These are phyloP conservation scores for Entomyzon cyanotis DNA, from an alignment of 2,113 vertebrate species.

Conservation along the genomic window DNA sequence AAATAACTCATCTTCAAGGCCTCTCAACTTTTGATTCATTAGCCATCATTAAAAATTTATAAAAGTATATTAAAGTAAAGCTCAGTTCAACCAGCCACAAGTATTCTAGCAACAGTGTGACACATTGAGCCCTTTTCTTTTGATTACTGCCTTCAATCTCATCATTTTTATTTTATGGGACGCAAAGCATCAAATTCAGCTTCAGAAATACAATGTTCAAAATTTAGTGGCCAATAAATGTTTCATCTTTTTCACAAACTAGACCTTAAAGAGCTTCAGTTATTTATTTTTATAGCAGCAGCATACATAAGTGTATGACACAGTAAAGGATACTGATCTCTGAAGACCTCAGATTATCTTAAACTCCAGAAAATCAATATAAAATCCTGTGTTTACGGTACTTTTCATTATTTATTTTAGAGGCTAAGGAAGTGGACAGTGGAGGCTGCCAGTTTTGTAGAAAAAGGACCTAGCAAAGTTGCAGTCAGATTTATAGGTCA, in stretches of 20 bases:
- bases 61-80: slow-evolving; percentile 1
- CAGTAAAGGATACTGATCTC: slow-evolving; percentile 49
- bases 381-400: slow-evolving; percentile 44
- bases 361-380: slow-evolving; percentile 63
- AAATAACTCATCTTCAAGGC: neutral
- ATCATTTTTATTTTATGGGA: slow-evolving; percentile 63
- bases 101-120: neutral
- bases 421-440: slow-evolving; percentile 1
- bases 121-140: slow-evolving; percentile 33
- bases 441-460: neutral
- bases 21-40: slow-evolving; percentile 27
- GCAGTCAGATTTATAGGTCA: neutral
- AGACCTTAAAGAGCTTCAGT: slow-evolving; percentile 51
- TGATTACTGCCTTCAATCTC: slow-evolving; percentile 52
- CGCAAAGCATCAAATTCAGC: slow-evolving; percentile 41
- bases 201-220: slow-evolving; percentile 62
- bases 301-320: slow-evolving; percentile 54
- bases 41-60: slow-evolving; percentile 42
- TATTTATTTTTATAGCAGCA: slow-evolving; percentile 63
- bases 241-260: slow-evolving; percentile 55
- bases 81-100: neutral
- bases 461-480: neutral
- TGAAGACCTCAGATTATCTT: slow-evolving; percentile 62
- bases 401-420: slow-evolving; percentile 62
- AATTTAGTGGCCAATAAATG: slow-evolving; percentile 51